Conservation (phyloP, 2,113 vertebrate species). For the Microtus richardsoni region DNA sequence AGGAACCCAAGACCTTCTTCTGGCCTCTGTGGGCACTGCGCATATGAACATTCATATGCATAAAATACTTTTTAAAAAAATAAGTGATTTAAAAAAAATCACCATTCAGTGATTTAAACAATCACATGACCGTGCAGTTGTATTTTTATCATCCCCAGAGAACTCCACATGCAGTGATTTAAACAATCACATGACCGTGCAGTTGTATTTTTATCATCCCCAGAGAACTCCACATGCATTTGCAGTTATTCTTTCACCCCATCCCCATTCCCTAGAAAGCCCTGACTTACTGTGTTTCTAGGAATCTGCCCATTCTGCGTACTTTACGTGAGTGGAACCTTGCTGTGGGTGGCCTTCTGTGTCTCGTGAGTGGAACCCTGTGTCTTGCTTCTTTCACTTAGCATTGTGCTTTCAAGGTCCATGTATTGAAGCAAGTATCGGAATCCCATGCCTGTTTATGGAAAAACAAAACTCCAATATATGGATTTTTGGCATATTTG, state of each 20-base stretch:
- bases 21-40: not conserved
- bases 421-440: not conserved
- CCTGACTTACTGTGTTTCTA: not conserved
- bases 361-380: not conserved
- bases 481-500: not conserved
- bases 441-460: conserved; percentile 21
- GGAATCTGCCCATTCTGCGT: conserved; percentile 27
- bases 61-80: not conserved
- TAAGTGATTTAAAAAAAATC: not conserved
- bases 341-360: not conserved
- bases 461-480: not conserved
- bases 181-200: not conserved
- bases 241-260: not conserved
- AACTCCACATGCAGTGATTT: not conserved
- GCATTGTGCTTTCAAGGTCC: not conserved
- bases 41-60: not conserved
- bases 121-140: not conserved
- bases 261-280: not conserved
- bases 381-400: conserved; percentile 22
- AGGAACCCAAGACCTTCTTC: not conserved
- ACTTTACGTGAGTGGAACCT: not conserved
- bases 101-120: not conserved
- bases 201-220: not conserved
- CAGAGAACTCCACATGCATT: not conserved
- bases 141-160: not conserved